Evolutionary conservation across 1,140 invertebrate genomes (phyloP), one percentile per base, ranked within the genome.

Genomic region (Ostrea edulis): DNA sequence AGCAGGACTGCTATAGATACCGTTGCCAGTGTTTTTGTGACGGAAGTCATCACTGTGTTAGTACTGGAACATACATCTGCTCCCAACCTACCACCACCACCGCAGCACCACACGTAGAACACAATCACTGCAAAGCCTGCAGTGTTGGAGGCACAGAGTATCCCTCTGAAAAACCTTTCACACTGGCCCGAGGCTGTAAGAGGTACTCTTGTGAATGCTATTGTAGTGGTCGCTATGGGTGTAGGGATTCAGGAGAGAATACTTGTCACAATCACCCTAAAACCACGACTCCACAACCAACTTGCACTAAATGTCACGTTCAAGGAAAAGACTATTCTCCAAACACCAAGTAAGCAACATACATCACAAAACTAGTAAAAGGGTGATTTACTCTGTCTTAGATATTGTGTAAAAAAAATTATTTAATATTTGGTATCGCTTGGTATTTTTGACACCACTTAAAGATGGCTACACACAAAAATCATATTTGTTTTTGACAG

Each of bases 121-220:
- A 71, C 68, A 25, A 12, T 9, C 55, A 89, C 82, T 89, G 88
- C 51, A 62, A 85, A 81, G 0, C 22, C 4, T 89, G 88, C 25
- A 35, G 55, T 3, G 86, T 86, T 11, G 86, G 84, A 5, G 82
- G 71, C 62, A 87, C 58, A 20, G 83, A 86, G 17, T 82, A 86
- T 52, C 44, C 22, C 3, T 44, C 71, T 2, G 71, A 86, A 82
- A 29, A 44, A 25, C 11, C 84, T 7, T 89, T 89, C 35, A 85
- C 53, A 44, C n/a, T 85, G 29, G 88, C 87, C 8, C 86, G 88
- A 20, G 68, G 86, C 4, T 89, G 88, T 82, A 89, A 87, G 53
- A 62, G 88, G n/a, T 89, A 89, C 65, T 85, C 17, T n/a, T 89
- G 88, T 68, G n/a, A 85, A 11, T 89, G 88, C 82, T 87, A 87